A percentile compares a stretch with the other conserved stretches of the same genome.
phyloP scores from a whole-genome alignment of 1,140 invertebrate genomes.

The Bactericera cockerelli region DNA sequence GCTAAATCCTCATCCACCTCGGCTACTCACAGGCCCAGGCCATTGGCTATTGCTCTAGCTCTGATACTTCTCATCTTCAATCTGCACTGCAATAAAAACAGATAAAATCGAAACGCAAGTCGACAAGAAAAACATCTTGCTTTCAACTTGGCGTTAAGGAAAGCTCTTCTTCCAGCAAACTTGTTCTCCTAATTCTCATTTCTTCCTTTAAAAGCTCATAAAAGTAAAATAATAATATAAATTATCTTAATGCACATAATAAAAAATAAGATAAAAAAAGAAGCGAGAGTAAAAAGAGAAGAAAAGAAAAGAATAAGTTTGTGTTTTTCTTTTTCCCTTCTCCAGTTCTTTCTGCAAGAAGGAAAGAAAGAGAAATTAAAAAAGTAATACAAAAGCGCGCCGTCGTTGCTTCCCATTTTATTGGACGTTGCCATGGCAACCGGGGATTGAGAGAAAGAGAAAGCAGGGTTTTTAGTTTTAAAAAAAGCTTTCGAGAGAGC shows the following conservation, averaged over 20 bases:
- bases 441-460: neutral
- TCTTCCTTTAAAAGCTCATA: neutral
- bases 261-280: neutral
- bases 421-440: constrained; percentile 4
- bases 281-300: neutral
- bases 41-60: too few relatives aligned
- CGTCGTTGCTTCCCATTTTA: constrained; percentile 6
- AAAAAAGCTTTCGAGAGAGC: neutral
- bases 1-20: too few relatives aligned
- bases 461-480: constrained; percentile 5
- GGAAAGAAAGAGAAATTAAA: neutral
- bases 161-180: too few relatives aligned
- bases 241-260: constrained; percentile 8
- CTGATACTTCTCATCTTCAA: too few relatives aligned
- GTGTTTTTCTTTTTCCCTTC: too few relatives aligned
- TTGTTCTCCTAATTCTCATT: constrained; percentile 1
- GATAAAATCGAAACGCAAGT: too few relatives aligned
- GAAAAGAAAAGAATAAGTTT: neutral
- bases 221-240: constrained; percentile 2
- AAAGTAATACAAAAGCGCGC: neutral
- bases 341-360: too few relatives aligned
- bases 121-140: too few relatives aligned
- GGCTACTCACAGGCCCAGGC: too few relatives aligned
- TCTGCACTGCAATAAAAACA: too few relatives aligned
- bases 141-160: too few relatives aligned